Evolutionary conservation across 2,797 vertebrate species (phyloP).

Genomic region (Acropternis orthonyx): DNA sequence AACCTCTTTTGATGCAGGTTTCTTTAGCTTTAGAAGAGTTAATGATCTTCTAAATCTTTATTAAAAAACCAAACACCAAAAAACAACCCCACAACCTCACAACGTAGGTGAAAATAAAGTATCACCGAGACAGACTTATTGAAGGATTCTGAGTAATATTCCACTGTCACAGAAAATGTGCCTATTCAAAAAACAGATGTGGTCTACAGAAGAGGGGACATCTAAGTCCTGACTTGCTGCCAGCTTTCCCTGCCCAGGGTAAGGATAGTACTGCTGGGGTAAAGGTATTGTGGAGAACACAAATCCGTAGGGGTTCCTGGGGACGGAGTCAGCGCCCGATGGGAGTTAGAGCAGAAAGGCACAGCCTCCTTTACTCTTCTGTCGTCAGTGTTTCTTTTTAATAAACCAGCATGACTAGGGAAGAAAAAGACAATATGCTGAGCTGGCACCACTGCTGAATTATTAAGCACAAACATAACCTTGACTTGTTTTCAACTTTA

Average conservation of each 20-base stretch:
- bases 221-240: neutral
- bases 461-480: conserved; percentile 64
- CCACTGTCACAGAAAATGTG: conserved; percentile 12
- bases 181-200: neutral
- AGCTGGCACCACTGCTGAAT: conserved; percentile 51
- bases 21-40: neutral
- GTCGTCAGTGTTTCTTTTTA: conserved; percentile 36
- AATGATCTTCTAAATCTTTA: neutral
- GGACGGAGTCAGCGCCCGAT: fast-evolving
- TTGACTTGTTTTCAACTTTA: conserved; percentile 60
- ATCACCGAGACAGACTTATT: neutral
- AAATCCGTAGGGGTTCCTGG: neutral
- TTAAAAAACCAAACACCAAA: neutral
- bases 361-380: conserved; percentile 9
- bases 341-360: conserved; percentile 20
- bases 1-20: neutral
- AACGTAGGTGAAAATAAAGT: conserved; percentile 11
- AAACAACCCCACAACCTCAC: neutral
- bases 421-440: conserved; percentile 52
- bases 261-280: neutral
- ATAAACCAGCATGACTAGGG: conserved; percentile 43
- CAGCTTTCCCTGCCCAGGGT: neutral
- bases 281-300: neutral
- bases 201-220: neutral
- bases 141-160: conserved; percentile 1